Evolutionary conservation across 2,888 invertebrate species (phyloP), one percentile per base, ranked within the genome.

Genomic region (Dastarcus helophoroides): DNA sequence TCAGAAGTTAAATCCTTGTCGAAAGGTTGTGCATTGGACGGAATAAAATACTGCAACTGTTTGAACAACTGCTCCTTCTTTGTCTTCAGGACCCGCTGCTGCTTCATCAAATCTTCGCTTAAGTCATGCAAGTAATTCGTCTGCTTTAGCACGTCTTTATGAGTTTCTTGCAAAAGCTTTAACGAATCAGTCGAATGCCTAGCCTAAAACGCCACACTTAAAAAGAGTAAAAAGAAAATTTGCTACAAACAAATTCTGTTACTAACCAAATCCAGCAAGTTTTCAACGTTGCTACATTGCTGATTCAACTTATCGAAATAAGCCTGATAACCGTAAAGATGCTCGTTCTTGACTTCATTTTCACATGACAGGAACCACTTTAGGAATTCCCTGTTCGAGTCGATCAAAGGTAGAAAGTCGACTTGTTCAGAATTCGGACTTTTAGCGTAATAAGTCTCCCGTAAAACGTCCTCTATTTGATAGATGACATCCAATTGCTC

Each of bases 101-200:
- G 90, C 2, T 82, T 79, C 38, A 93, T 72, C 4, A 95, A 64
- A 51, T 93, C 85, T 51, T 94, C 91, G 57, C 94, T 94, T 41
- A 88, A 85, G 35, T 75, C 77, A 54, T 95, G 91, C 3, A 95
- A 63, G 1, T 89, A 84, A 55, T 85, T 89, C 0, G 94, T 95
- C 64, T 93, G 94, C 36, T 81, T 78, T 0, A 91, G 85, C 0
- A 94, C 93, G 52, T 82, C 73, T 30, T 79, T 73, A 53, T 90
- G 93, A 48, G 90, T 81, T 30, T 74, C 70, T 22, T 79, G 73
- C 1, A 95, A 60, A 22, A 73, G 70, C 22, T 73, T 66, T 25
- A 94, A 67, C 40, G 82, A 79, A 12, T 72, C 66, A 51, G 89
- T 64, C 1, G 50, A 44, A 8, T 44, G 29, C 26, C 47, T 40